Conservation (phyloP, 2,888 invertebrate genomes). For the Tetanocera ferruginea region DNA sequence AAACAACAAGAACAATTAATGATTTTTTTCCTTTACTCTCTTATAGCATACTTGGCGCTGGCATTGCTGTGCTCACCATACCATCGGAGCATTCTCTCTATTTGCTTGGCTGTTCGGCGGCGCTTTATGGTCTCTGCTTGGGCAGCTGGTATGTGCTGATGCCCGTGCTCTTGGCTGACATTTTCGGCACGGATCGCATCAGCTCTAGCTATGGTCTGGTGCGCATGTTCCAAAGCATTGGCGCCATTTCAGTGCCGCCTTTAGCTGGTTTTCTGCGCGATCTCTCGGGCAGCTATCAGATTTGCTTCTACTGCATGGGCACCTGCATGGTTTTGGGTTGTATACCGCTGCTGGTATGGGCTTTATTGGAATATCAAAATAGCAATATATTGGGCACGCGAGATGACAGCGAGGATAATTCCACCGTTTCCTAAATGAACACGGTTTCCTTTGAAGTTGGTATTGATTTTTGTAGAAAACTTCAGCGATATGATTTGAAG, state of each 20-base stretch:
- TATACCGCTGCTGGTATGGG: constrained; percentile 74
- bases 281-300: constrained; percentile 79
- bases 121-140: constrained; percentile 79
- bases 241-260: constrained; percentile 81
- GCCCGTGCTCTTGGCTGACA: constrained; percentile 80
- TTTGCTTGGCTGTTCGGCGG: constrained; percentile 77
- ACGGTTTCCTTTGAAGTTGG: neutral
- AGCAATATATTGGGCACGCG: constrained; percentile 51
- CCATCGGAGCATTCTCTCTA: constrained; percentile 78
- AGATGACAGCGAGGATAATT: constrained; percentile 64
- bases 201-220: constrained; percentile 83
- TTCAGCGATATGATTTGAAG: no score
- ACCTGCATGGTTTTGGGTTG: constrained; percentile 81
- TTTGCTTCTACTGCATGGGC: constrained; percentile 83
- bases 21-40: constrained; percentile 3
- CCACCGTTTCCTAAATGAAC: constrained; percentile 60
- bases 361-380: constrained; percentile 62
- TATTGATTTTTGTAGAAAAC: neutral
- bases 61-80: constrained; percentile 77
- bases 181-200: constrained; percentile 81
- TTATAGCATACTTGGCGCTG: constrained; percentile 77
- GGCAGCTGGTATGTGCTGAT: constrained; percentile 84
- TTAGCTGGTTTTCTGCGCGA: constrained; percentile 78
- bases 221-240: constrained; percentile 82
- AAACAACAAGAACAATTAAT: no score